Conservation (phyloP, 1,140 invertebrate species). For the Trissolcus basalis region DNA sequence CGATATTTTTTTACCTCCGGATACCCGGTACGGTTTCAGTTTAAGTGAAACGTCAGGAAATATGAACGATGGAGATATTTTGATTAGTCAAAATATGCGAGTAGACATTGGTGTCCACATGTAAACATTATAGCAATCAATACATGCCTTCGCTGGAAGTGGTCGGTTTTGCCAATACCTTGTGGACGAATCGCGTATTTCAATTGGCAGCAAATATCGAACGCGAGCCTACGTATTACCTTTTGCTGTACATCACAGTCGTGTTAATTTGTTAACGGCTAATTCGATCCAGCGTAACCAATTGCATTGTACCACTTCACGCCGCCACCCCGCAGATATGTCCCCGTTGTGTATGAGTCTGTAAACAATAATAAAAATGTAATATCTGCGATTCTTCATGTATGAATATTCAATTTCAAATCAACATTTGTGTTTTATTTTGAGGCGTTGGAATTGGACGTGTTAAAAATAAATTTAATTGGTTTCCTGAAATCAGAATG, state of each 20-base stretch:
- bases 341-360: not conserved
- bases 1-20: no score
- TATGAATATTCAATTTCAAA: not conserved
- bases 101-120: slow-evolving; percentile 55
- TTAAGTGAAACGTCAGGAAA: no score
- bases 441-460: no score
- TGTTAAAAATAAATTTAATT: no score
- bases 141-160: slow-evolving; percentile 52
- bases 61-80: slow-evolving; percentile 45
- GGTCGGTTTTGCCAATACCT: slow-evolving; percentile 46
- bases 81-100: slow-evolving; percentile 64
- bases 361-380: not conserved
- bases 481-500: no score
- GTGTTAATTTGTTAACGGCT: slow-evolving; percentile 69
- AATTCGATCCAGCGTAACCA: slow-evolving; percentile 56
- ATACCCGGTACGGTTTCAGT: no score
- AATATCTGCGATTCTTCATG: not conserved
- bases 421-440: no score
- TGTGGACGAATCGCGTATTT: slow-evolving; percentile 62
- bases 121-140: slow-evolving; percentile 62
- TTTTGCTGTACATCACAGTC: slow-evolving; percentile 45
- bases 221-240: slow-evolving; percentile 35
- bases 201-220: slow-evolving; percentile 63
- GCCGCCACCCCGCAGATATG: not conserved
- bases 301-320: slow-evolving; percentile 49